Base-by-base conservation (phyloP, 2,797 vertebrate genomes). In the Rhinella marina region DNA sequence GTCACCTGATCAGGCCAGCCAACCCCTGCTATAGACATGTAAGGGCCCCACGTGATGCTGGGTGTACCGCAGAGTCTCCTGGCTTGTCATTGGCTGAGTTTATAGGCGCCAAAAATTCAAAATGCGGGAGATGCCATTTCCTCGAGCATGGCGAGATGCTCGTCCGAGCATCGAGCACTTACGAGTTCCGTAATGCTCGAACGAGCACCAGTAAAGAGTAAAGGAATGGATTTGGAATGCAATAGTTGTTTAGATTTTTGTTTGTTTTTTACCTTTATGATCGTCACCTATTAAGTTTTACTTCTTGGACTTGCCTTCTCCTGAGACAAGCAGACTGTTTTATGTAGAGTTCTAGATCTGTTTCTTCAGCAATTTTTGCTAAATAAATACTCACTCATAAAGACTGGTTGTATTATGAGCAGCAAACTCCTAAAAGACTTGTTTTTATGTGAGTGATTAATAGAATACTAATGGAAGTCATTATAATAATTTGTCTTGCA, bases 381-480 rank as follows among this genome's bases (percentile, higher is more conserved):
- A n/a, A 50, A 50, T 17, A 81, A 81, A 81, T 50, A 17, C 13
- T 27, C 19, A 62, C 23, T 62, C 14, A 48, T n/a, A 81, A 81
- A 62, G 29, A 81, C 50, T 62, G n/a, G 61, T 41, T 81, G 52
- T 81, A 19, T 64, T 64, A 27, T 25, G 13, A 64, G 19, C 61
- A 81, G 80, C 32, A 81, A 52, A 82, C 25, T 70, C 62, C 81
- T 68, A 29, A 82, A 82, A 68, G 64, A 54, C 54, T 66, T 70
- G 21, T 56, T 29, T 70, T 70, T 54, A 32, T 56, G 50, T 56
- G 25, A 29, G 8, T 83, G 27, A 83, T 83, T 68, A 68, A 83
- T 83, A 83, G 25, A 52, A 48, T 81, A 81, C 80, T 81, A 81
- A 81, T 81, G 80, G 7, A 64, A 85, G 32, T 64, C 23, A 59